Evolutionary conservation across 2,797 vertebrate genomes (phyloP), one percentile per base, ranked within the genome.

Genomic region (Cyprinodon diabolis): DNA sequence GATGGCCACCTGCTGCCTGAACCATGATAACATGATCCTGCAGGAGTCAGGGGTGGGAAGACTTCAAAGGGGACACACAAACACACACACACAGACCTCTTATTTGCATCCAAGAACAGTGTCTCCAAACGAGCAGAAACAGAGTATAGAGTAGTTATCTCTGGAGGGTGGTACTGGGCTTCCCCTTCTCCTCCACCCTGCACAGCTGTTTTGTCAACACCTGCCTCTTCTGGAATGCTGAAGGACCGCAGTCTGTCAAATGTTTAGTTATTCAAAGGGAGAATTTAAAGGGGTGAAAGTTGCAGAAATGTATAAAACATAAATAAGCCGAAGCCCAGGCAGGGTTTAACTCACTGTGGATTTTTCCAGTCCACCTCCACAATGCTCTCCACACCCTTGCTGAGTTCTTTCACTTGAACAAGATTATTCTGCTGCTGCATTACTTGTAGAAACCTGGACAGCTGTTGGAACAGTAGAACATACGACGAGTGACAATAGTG

Each of bases 281-380:
- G 72, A 8, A 65, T 8, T 58, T 67, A 12, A 72, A 77, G 23
- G 35, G 69, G 60, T 67, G 58, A 0, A 10, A 12, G 9, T 15
- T 77, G 35, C 0, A 7, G 49, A 60, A 75, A 69, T 83, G 23
- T 85, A 78, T 48, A 12, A 57, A 69, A 19, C 12, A 67, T 76
- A 43, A 51, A 75, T 51, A 62, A 80, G 12, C 72, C 80, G 40
- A 84, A 60, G 23, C 37, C 78, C 23, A 72, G 23, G 45, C 30
- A 30, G 4, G 10, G 62, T 12, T 72, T 45, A 47, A 93, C 96
- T 47, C 93, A 99, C 98, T 96, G 94, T 15, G 84, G 93, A 84
- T 98, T 96, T 79, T 91, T 98, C 98, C 98, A 99, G 94, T 98
- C 94, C 85, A 99, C 96, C 48, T 95, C 95, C 86, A 98, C 96